phyloP scores from a whole-genome alignment of 2,888 invertebrate genomes.

The Vandiemenella viatica region DNA sequence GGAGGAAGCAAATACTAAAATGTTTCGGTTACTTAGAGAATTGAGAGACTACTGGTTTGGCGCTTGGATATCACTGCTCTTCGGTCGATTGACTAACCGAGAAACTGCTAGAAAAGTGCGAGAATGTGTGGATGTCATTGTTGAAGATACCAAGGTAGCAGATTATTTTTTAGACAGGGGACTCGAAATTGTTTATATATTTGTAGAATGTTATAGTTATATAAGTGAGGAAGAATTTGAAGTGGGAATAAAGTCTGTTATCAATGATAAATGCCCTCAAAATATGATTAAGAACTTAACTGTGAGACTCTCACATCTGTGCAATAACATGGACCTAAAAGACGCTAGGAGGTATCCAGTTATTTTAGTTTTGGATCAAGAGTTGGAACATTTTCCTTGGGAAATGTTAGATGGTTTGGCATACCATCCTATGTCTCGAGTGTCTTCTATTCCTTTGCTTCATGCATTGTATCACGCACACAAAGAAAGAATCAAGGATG shows the following conservation, averaged over 20 bases:
- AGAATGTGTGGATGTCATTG: background rate
- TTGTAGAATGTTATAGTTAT: background rate
- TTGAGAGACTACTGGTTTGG: background rate
- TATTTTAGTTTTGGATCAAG: constrained; percentile 50
- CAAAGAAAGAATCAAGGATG: constrained; percentile 37
- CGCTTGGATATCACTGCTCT: background rate
- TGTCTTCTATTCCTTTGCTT: constrained; percentile 55
- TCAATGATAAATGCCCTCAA: too few species aligned
- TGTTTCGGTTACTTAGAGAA: background rate
- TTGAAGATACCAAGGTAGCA: background rate
- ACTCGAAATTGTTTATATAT: background rate
- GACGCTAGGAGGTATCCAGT: constrained; percentile 40
- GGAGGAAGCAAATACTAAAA: background rate
- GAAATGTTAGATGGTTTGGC: constrained; percentile 51
- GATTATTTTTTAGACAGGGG: background rate
- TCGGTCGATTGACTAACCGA: background rate
- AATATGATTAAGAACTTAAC: too few species aligned
- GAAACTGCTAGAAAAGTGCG: background rate
- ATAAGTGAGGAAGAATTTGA: background rate
- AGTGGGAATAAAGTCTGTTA: background rate
- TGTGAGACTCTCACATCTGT: too few species aligned
- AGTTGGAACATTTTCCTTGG: constrained; percentile 63
- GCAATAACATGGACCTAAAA: constrained; percentile 25
- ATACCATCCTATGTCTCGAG: constrained; percentile 51
- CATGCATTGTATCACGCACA: constrained; percentile 47